Evolutionary conservation across 2,113 vertebrate species (phyloP).

Genomic region (Hystrix cristata): DNA sequence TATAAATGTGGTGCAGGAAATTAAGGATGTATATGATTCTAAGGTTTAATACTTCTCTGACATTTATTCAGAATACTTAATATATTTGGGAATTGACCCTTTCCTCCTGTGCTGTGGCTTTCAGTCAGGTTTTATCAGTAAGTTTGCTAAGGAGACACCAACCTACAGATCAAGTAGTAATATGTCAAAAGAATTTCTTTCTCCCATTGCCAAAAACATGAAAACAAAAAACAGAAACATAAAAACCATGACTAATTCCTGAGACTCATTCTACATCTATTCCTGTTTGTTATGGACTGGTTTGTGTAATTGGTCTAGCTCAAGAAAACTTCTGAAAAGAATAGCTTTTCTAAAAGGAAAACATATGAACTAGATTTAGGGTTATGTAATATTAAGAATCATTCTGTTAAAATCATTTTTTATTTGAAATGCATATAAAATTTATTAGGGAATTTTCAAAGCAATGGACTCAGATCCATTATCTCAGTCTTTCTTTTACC

Average conservation of each 20-base stretch:
- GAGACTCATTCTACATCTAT: background rate
- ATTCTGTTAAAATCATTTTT: background rate
- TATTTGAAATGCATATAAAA: constrained; percentile 8
- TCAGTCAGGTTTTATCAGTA: background rate
- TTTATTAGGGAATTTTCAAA: background rate
- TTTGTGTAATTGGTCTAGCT: background rate
- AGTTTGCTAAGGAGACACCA: background rate
- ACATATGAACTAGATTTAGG: background rate
- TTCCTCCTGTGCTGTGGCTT: background rate
- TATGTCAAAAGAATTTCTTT: background rate
- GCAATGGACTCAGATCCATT: background rate
- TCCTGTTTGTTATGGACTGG: background rate
- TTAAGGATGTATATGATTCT: background rate
- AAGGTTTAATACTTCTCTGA: background rate
- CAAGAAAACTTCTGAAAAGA: background rate
- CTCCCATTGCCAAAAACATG: background rate
- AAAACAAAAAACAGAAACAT: background rate
- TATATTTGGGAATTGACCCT: background rate
- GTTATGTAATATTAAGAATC: background rate
- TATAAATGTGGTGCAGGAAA: background rate
- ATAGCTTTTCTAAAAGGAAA: background rate
- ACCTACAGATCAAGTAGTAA: background rate
- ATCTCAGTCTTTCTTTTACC: background rate
- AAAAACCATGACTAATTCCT: background rate
- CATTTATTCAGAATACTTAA: background rate